These are phyloP conservation scores for Asarcornis scutulata DNA, from an alignment of 2,113 vertebrate genomes.

Conservation along the genomic window DNA sequence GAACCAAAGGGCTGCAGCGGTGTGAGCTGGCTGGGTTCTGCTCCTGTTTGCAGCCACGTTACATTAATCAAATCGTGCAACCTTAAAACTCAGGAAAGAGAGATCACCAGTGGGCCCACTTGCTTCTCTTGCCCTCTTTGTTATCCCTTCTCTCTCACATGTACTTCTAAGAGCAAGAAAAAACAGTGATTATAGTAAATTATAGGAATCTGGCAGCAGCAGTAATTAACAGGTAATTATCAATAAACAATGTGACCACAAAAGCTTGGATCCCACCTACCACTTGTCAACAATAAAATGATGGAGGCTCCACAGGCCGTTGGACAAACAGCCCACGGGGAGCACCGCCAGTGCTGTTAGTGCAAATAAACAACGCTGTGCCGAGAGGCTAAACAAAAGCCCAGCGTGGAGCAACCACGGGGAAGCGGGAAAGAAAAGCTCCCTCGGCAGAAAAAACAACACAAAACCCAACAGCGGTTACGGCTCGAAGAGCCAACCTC, in stretches of 20 bases:
- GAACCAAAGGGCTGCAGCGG: neutral
- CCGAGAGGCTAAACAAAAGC: constrained; percentile 77
- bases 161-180: constrained; percentile 51
- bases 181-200: constrained; percentile 65
- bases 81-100: constrained; percentile 20
- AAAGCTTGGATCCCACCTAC: constrained; percentile 75
- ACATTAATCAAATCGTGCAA: neutral
- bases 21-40: neutral
- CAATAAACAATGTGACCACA: constrained; percentile 82
- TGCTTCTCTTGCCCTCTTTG: neutral
- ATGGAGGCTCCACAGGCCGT: constrained; percentile 75
- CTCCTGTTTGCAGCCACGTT: neutral
- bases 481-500: constrained; percentile 44
- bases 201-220: constrained; percentile 71
- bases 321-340: constrained; percentile 80
- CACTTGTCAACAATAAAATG: constrained; percentile 79
- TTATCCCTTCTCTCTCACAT: constrained; percentile 32
- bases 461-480: constrained; percentile 69
- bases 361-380: constrained; percentile 81
- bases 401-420: constrained; percentile 22
- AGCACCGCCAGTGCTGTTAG: constrained; percentile 64
- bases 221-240: constrained; percentile 83
- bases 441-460: constrained; percentile 69
- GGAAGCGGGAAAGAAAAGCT: constrained; percentile 68
- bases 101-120: neutral